Conservation (phyloP, 1,140 invertebrate genomes). For the Pararge aegeria region DNA sequence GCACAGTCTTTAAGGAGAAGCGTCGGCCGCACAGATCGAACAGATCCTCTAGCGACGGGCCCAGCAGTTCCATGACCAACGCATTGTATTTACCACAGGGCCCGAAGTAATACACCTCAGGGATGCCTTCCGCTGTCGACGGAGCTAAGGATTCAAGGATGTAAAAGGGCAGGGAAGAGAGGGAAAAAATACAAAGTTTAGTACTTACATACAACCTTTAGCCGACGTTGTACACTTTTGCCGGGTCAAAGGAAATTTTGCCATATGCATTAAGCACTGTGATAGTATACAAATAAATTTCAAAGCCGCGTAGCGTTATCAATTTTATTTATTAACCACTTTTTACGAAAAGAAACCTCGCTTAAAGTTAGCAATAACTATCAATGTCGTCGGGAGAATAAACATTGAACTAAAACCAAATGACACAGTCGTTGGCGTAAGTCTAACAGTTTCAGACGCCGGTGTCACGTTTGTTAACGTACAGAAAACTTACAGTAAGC, state of each 20-base stretch:
- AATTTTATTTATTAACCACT: no score
- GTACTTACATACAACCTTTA: conserved; percentile 48
- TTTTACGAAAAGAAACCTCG: no score
- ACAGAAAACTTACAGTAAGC: no score
- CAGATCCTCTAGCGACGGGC: conserved; percentile 99
- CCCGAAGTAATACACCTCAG: conserved; percentile 99
- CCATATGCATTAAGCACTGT: background rate
- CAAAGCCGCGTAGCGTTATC: no score
- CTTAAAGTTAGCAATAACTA: no score
- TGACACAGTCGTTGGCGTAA: no score
- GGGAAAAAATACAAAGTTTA: conserved; percentile 42
- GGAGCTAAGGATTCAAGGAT: conserved; percentile 52
- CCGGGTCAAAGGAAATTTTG: background rate
- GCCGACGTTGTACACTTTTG: background rate
- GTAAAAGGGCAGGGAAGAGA: conserved; percentile 22
- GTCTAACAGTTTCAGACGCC: no score
- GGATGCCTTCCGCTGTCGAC: conserved; percentile 94
- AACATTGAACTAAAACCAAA: no score
- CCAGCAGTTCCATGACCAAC: conserved; percentile 99
- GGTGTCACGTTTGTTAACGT: no score
- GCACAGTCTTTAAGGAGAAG: conserved; percentile 99
- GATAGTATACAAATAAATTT: no score
- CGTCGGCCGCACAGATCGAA: conserved; percentile 99
- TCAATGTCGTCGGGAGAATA: no score
- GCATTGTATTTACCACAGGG: conserved; percentile 99